phyloP scores from a whole-genome alignment of 1,140 invertebrate species.

The Papilio glaucus region DNA sequence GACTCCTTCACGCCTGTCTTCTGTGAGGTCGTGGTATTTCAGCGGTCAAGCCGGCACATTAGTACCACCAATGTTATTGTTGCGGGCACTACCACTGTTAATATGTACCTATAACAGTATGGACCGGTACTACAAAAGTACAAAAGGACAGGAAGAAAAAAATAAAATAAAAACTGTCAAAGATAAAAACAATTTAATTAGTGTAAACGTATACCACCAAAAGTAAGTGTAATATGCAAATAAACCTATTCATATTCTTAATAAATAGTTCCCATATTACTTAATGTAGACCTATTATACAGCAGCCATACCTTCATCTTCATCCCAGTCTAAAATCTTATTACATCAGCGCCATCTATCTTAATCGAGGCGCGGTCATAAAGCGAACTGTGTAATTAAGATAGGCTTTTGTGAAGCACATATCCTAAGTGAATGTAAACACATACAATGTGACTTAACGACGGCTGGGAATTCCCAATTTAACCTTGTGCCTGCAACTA shows the following conservation, averaged over 20 bases:
- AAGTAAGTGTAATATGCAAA: not conserved
- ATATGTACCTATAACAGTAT: too few species aligned
- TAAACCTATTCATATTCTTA: not conserved
- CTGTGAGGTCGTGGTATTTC: too few species aligned
- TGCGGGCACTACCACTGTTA: too few species aligned
- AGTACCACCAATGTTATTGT: too few species aligned
- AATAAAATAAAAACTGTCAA: too few species aligned
- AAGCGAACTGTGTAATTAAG: conserved; percentile 24
- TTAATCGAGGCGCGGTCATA: conserved; percentile 1
- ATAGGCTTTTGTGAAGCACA: conserved; percentile 9
- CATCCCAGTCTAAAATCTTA: not conserved
- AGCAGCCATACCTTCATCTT: not conserved
- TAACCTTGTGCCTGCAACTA: not conserved
- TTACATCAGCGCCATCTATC: conserved; percentile 15
- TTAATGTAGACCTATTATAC: not conserved
- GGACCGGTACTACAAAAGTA: too few species aligned
- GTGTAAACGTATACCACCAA: not conserved
- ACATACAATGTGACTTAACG: conserved; percentile 17
- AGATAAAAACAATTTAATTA: too few species aligned
- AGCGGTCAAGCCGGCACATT: too few species aligned
- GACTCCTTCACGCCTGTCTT: too few species aligned
- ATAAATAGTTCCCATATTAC: not conserved
- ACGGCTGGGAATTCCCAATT: not conserved
- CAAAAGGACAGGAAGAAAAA: too few species aligned
- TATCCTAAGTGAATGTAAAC: conserved; percentile 23